phyloP scores from a whole-genome alignment of 2,797 vertebrate species.

The Danio kyathit region DNA sequence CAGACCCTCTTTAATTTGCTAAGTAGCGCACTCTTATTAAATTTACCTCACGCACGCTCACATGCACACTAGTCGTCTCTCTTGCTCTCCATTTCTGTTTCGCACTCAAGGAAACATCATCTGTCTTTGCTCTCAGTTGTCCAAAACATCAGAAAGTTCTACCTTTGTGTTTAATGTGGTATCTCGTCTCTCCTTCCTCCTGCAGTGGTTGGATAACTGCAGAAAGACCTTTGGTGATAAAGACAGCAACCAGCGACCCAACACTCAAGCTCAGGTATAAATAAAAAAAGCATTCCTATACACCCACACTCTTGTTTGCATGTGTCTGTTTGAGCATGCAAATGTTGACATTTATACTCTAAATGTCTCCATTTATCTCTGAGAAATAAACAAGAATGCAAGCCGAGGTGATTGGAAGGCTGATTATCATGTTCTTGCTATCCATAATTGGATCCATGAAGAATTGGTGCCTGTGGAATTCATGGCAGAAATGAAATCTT shows the following conservation, averaged over 20 bases:
- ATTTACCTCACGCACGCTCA: constrained; percentile 70
- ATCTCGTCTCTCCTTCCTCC: constrained; percentile 33
- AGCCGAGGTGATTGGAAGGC: neutral
- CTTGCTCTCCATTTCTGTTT: constrained; percentile 11
- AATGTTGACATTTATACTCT: neutral
- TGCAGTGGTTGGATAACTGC: constrained; percentile 97
- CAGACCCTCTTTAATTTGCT: constrained; percentile 81
- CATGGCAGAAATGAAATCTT: neutral
- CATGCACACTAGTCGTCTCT: neutral
- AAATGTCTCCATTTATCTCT: neutral
- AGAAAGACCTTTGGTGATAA: constrained; percentile 94
- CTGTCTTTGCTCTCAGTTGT: neutral
- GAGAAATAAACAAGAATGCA: neutral
- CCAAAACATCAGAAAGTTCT: neutral
- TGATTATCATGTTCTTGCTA: neutral
- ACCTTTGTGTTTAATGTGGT: neutral
- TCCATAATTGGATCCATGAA: neutral
- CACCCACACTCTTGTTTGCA: neutral
- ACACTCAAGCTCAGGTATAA: constrained; percentile 89
- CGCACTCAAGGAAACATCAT: neutral
- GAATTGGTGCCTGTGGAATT: neutral
- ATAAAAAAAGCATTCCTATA: neutral
- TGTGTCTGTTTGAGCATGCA: neutral
- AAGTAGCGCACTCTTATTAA: constrained; percentile 85
- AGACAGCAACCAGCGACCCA: constrained; percentile 81